phyloP scores from a whole-genome alignment of 2,797 vertebrate genomes.

The Ptychadena robeensis region DNA sequence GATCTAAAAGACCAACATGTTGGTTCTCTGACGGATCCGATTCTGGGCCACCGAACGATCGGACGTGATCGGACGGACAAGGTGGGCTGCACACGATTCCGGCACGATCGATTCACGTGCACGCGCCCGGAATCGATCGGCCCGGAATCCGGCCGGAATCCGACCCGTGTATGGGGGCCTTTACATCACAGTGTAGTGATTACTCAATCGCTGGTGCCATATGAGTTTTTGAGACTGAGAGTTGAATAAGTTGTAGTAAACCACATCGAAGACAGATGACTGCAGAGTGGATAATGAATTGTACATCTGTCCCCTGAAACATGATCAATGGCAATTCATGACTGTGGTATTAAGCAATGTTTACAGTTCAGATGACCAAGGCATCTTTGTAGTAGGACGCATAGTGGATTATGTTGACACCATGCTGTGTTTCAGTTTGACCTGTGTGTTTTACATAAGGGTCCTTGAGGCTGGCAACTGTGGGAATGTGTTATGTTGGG shows the following conservation, averaged over 20 bases:
- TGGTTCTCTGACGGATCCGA: too few species aligned
- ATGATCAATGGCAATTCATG: conserved; percentile 45
- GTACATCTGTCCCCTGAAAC: conserved; percentile 42
- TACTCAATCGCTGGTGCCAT: background rate
- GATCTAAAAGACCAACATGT: too few species aligned
- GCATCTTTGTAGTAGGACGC: conserved; percentile 26
- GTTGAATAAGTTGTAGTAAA: background rate
- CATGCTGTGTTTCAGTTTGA: conserved; percentile 38
- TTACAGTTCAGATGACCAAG: conserved; percentile 49
- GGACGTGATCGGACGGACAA: too few species aligned
- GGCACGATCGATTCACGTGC: too few species aligned
- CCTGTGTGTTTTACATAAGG: conserved; percentile 44
- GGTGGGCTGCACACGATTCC: too few species aligned
- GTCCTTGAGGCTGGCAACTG: conserved; percentile 45
- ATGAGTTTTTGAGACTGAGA: background rate
- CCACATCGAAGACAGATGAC: conserved; percentile 21
- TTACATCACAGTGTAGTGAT: background rate
- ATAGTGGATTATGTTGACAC: conserved; percentile 52
- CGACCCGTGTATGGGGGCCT: too few species aligned
- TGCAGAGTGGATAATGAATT: conserved; percentile 36
- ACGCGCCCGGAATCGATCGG: too few species aligned
- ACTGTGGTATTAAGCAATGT: conserved; percentile 37
- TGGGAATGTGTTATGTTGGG: conserved; percentile 32
- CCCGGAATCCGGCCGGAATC: too few species aligned
- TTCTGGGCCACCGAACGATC: too few species aligned